Conservation (phyloP, 2,113 vertebrate genomes). For the Onychostruthus taczanowskii region DNA sequence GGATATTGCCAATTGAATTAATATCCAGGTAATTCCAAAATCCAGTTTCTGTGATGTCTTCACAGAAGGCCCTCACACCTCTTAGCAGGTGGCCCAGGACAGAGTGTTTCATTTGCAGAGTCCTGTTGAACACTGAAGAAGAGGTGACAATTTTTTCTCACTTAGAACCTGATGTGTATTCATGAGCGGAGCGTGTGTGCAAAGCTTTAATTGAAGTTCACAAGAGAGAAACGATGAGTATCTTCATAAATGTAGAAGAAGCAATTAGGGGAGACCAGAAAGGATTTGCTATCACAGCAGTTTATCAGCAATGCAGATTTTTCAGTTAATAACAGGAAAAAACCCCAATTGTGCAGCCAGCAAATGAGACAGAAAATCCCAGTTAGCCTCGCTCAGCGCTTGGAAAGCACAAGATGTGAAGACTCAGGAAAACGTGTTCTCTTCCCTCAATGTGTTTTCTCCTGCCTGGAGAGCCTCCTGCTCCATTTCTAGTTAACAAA, state of each 20-base stretch:
- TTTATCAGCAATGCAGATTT: slow-evolving; percentile 27
- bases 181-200: not conserved
- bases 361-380: not conserved
- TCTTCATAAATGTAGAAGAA: not conserved
- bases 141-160: not conserved
- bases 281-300: not conserved
- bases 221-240: not conserved
- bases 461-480: not conserved
- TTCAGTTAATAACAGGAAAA: not conserved
- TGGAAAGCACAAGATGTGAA: not conserved
- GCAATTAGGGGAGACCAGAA: slow-evolving; percentile 24
- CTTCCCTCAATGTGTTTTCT: not conserved
- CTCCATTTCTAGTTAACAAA: not conserved
- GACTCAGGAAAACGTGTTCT: not conserved
- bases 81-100: not conserved
- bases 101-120: not conserved
- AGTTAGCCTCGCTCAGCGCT: not conserved
- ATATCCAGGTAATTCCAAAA: not conserved
- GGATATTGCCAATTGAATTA: not conserved
- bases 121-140: rapidly evolving
- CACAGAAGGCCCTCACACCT: not conserved
- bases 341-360: not conserved
- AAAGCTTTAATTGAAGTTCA: slow-evolving; percentile 25
- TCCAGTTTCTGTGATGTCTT: not conserved
- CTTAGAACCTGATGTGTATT: not conserved